Conservation (phyloP, 1,140 invertebrate species). For the Sycophaga agraensis region DNA sequence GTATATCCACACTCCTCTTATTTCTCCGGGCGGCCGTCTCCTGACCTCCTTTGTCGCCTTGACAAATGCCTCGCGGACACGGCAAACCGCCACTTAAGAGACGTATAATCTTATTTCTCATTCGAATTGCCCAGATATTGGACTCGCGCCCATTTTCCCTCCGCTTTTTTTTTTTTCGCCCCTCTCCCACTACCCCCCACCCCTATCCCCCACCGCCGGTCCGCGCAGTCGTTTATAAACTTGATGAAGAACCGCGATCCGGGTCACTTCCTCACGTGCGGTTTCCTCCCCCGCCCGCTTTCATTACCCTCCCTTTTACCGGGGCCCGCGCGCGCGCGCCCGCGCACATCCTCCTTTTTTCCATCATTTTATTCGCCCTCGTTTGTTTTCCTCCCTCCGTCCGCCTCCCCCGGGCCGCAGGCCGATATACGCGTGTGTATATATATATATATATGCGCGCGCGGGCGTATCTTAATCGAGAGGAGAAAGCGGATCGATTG, state of each 20-base stretch:
- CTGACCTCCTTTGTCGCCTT: constrained; percentile 22
- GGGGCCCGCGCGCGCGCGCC: neutral
- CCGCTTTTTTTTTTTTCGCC: neutral
- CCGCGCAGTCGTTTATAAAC: neutral
- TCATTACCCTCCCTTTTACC: neutral
- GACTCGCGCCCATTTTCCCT: neutral
- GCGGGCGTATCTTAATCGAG: neutral
- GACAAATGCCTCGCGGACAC: constrained; percentile 20
- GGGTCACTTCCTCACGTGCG: constrained; percentile 1
- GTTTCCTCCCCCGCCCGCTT: neutral
- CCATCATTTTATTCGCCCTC: neutral
- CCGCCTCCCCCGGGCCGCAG: no score
- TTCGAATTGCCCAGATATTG: constrained; percentile 28
- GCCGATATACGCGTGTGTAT: no score
- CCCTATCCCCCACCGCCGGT: neutral
- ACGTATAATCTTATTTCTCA: constrained; percentile 31
- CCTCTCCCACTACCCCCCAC: no score
- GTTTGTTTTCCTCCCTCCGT: neutral
- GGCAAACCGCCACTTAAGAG: constrained; percentile 21
- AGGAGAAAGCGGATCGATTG: constrained; percentile 8
- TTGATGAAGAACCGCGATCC: constrained; percentile 6
- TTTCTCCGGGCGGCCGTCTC: neutral
- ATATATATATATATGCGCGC: neutral
- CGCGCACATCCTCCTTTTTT: neutral
- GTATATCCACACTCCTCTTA: neutral